These are phyloP conservation scores for Catocala nupta DNA, from an alignment of 2,888 invertebrate genomes.

Conservation along the genomic window DNA sequence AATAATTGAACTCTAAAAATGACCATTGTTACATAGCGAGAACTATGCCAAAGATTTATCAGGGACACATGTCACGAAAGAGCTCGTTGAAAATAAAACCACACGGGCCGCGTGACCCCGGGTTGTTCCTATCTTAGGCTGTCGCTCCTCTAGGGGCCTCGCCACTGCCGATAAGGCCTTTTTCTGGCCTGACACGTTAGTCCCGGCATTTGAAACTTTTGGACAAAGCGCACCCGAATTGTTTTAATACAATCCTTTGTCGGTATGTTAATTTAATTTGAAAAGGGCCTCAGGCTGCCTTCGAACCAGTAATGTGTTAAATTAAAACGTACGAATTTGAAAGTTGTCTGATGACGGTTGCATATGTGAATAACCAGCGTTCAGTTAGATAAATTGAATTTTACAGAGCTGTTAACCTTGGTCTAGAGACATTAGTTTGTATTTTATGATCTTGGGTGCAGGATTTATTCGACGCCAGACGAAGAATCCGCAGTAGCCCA, in stretches of 20 bases:
- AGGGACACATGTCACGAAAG: too few species aligned
- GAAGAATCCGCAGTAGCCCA: too few species aligned
- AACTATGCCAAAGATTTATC: too few species aligned
- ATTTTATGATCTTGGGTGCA: too few species aligned
- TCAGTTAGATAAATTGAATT: background rate
- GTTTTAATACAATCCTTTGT: slow-evolving; percentile 32
- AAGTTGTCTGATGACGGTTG: slow-evolving; percentile 2
- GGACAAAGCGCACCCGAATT: slow-evolving; percentile 35
- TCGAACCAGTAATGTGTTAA: slow-evolving; percentile 4
- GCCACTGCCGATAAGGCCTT: slow-evolving; percentile 13
- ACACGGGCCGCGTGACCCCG: too few species aligned
- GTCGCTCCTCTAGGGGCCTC: slow-evolving; percentile 2
- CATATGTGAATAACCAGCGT: slow-evolving; percentile 4
- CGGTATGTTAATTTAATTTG: slow-evolving; percentile 30
- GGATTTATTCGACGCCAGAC: too few species aligned
- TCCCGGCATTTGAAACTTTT: slow-evolving; percentile 29
- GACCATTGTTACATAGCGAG: too few species aligned
- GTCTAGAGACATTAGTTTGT: too few species aligned
- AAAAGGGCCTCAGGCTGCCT: slow-evolving; percentile 10
- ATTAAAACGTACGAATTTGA: slow-evolving; percentile 8
- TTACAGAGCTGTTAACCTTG: background rate
- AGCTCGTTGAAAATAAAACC: too few species aligned
- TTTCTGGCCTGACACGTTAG: slow-evolving; percentile 29
- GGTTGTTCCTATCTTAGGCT: background rate
- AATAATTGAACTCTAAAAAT: too few species aligned